Percentiles rank a stretch among this genome's conserved stretches.
Conservation (phyloP, 37 sponge, comb jelly and placozoan genomes). For the Petrosia ficiformis region DNA sequence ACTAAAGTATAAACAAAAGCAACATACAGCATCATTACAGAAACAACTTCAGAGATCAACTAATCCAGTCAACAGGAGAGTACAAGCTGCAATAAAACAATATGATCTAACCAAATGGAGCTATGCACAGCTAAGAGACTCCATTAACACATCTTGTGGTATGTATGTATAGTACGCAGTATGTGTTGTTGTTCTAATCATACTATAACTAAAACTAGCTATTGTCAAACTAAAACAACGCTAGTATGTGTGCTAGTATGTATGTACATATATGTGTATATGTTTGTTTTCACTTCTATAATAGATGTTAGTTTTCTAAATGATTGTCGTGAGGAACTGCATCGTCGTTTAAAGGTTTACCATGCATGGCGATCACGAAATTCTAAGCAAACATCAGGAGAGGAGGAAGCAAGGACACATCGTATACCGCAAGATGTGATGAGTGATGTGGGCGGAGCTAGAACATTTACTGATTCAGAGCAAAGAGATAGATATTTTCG, state of each 20-base stretch:
- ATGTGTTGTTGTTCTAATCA: background rate
- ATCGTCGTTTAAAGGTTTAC: slow-evolving; percentile 89
- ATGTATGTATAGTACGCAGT: background rate
- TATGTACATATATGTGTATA: background rate
- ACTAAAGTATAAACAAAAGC: slow-evolving; percentile 4
- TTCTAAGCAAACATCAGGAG: slow-evolving; percentile 20
- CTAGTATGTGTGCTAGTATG: slow-evolving; percentile 90
- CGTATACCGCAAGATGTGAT: slow-evolving; percentile 46
- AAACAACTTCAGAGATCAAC: slow-evolving; percentile 20
- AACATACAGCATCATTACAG: too few species aligned
- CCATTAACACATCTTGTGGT: slow-evolving; percentile 96
- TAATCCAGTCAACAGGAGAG: slow-evolving; percentile 4
- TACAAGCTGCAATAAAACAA: slow-evolving; percentile 54
- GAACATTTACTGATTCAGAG: slow-evolving; percentile 5
- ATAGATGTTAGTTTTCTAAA: slow-evolving; percentile 90
- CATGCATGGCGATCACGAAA: slow-evolving; percentile 94
- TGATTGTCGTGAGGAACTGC: slow-evolving; percentile 93
- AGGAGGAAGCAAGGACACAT: too few species aligned
- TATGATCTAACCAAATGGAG: slow-evolving; percentile 86
- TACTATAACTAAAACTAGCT: too few species aligned
- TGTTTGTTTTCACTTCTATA: background rate
- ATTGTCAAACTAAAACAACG: too few species aligned
- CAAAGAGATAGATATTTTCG: slow-evolving; percentile 83
- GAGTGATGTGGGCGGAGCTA: background rate
- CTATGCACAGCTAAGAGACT: slow-evolving; percentile 92